Evolutionary conservation across 2,888 invertebrate species (phyloP).

Genomic region (Sminthurides aquaticus): DNA sequence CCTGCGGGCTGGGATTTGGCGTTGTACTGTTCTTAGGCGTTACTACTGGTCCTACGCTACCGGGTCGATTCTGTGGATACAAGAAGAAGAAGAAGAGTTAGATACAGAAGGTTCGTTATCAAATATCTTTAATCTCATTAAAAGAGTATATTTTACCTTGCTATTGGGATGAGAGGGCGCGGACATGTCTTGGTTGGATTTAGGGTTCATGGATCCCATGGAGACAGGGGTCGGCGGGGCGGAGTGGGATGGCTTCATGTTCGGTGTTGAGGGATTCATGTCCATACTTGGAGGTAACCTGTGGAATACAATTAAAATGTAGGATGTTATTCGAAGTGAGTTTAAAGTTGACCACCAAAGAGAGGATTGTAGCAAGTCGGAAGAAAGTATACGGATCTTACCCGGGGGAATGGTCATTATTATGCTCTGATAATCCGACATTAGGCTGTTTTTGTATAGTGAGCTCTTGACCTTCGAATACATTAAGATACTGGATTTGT

Average conservation of each 20-base stretch:
- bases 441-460: conserved; percentile 94
- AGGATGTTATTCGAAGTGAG: not conserved
- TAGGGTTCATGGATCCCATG: conserved; percentile 47
- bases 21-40: conserved; percentile 43
- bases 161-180: not conserved
- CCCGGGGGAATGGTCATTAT: conserved; percentile 42
- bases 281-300: conserved; percentile 46
- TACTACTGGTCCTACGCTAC: conserved; percentile 43
- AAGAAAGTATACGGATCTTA: conserved; percentile 20
- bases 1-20: conserved; percentile 43
- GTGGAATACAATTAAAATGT: no score
- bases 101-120: not conserved
- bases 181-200: conserved; percentile 33
- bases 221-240: conserved; percentile 53
- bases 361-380: no score
- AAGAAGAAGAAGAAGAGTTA: conserved; percentile 2
- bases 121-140: not conserved
- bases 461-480: conserved; percentile 91
- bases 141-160: not conserved
- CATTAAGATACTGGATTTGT: conserved; percentile 90
- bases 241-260: conserved; percentile 43
- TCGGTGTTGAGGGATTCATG: conserved; percentile 46
- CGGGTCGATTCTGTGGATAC: conserved; percentile 35
- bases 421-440: conserved; percentile 43
- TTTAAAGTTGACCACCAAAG: not conserved